A percentile compares a stretch with the other conserved stretches of the same genome.
Evolutionary conservation across 2,113 vertebrate genomes (phyloP).

Genomic region (Chiloscyllium plagiosum): DNA sequence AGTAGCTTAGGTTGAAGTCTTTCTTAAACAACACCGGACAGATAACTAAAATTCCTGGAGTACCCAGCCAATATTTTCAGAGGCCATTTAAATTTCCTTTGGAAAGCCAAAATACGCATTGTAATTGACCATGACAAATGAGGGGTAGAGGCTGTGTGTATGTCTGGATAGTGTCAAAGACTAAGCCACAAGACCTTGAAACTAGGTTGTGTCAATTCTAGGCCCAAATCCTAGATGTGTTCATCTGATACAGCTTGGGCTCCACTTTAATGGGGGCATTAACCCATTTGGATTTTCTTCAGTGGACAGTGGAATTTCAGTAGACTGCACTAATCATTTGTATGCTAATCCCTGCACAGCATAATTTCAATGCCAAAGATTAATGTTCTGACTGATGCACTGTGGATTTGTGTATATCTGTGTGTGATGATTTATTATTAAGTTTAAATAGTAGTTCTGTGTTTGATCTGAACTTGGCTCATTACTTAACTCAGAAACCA

Average conservation of each 20-base stretch:
- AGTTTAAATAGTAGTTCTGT: neutral
- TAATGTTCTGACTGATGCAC: neutral
- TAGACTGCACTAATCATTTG: neutral
- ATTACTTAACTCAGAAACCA: neutral
- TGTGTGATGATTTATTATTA: slow-evolving; percentile 19
- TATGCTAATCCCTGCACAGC: neutral
- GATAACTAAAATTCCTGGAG: neutral
- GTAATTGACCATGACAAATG: neutral
- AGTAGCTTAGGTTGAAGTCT: neutral
- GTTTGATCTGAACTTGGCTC: slow-evolving; percentile 8
- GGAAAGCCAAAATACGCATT: neutral
- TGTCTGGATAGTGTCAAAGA: neutral
- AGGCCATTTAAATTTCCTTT: neutral
- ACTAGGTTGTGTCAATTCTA: neutral
- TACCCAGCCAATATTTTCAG: neutral
- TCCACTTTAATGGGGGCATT: neutral
- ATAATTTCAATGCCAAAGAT: slow-evolving; percentile 10
- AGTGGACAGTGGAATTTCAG: neutral
- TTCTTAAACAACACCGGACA: neutral
- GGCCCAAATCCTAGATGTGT: neutral
- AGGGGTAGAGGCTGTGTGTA: neutral
- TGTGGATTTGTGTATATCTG: neutral
- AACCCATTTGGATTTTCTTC: neutral
- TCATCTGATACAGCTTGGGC: neutral
- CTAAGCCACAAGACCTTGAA: neutral